Evolutionary conservation across 2,888 invertebrate genomes (phyloP).

Genomic region (Choreutis nemorana): DNA sequence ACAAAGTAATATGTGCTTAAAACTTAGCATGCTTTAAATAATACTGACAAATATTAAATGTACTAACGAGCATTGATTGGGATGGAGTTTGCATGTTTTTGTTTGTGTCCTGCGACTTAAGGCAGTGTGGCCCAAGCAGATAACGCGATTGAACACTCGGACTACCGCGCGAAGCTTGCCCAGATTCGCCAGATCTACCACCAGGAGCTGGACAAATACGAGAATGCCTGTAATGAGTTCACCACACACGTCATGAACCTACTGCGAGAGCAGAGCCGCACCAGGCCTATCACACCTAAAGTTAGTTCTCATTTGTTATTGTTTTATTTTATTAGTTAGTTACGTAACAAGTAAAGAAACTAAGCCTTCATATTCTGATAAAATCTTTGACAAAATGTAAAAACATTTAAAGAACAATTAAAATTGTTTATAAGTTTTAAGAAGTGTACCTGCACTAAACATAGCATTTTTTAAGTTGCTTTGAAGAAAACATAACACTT

Average conservation of each 20-base stretch:
- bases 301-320: too few species aligned
- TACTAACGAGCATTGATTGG: conserved; percentile 9
- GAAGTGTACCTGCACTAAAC: too few species aligned
- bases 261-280: conserved; percentile 94
- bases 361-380: not conserved
- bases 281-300: conserved; percentile 97
- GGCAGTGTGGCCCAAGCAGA: conserved; percentile 81
- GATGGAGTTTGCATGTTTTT: conserved; percentile 34
- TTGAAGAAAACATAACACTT: not conserved
- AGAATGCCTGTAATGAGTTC: conserved; percentile 99
- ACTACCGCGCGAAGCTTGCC: conserved; percentile 97
- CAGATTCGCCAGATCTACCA: conserved; percentile 99
- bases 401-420: too few species aligned
- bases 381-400: too few species aligned
- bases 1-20: not conserved
- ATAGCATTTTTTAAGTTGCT: not conserved
- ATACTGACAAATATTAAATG: not conserved
- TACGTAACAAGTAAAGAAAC: too few species aligned
- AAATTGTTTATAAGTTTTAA: too few species aligned
- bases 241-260: conserved; percentile 99
- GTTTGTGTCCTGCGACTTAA: conserved; percentile 39
- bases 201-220: conserved; percentile 98
- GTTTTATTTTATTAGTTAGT: too few species aligned
- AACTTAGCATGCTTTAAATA: too few species aligned
- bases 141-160: conserved; percentile 98